Conservation (phyloP, 2,888 invertebrate species). For the Philonicus albiceps region DNA sequence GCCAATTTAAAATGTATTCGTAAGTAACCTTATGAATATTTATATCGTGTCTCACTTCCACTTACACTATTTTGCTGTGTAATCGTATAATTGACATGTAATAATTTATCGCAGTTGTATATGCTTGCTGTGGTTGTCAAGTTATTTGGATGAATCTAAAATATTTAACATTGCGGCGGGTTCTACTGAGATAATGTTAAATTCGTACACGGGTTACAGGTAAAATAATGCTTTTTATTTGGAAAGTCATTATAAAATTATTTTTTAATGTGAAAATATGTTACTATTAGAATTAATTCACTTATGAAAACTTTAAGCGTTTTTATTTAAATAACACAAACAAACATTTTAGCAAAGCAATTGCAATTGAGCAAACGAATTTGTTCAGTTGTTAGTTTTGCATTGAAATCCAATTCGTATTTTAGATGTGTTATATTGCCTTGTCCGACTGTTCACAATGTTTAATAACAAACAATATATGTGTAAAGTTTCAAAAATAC, state of each 20-base stretch:
- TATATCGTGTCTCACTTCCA: constrained; percentile 12
- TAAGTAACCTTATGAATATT: constrained; percentile 8
- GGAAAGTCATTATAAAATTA: background rate
- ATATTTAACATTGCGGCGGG: background rate
- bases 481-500: too few relatives aligned
- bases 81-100: background rate
- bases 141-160: background rate
- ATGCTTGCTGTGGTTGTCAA: background rate
- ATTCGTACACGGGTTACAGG: background rate
- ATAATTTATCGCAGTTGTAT: background rate
- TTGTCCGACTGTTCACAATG: too few relatives aligned
- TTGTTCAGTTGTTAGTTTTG: too few relatives aligned
- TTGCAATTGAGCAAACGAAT: too few relatives aligned
- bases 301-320: background rate
- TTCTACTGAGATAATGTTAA: background rate
- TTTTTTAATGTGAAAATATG: background rate
- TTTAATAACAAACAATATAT: too few relatives aligned
- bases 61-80: background rate
- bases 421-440: too few relatives aligned
- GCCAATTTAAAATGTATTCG: constrained; percentile 21
- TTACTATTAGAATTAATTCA: too few relatives aligned
- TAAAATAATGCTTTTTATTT: background rate
- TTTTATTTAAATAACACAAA: too few relatives aligned
- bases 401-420: too few relatives aligned
- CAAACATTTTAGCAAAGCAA: too few relatives aligned